Evolutionary conservation across 2,113 vertebrate species (phyloP).

Genomic region (Rhabdornis inornatus): DNA sequence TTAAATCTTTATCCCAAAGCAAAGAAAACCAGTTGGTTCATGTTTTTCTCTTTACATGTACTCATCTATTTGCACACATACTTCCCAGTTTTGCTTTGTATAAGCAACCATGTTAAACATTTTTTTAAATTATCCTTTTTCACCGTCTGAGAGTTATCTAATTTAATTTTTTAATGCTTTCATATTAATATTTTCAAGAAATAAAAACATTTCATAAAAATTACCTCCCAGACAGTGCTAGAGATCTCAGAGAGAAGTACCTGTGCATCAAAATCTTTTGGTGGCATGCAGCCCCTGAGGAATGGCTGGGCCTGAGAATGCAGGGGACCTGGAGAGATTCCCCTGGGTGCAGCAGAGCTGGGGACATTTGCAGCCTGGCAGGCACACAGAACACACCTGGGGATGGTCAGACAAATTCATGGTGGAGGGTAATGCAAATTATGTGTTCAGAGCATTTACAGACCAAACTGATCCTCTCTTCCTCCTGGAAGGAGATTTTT

Average conservation of each 20-base stretch:
- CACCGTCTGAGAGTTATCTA: rapidly evolving
- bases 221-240: not conserved
- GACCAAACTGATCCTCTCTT: not conserved
- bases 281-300: not conserved
- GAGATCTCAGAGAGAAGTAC: not conserved
- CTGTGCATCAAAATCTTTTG: not conserved
- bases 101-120: not conserved
- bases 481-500: not conserved
- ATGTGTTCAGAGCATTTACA: not conserved
- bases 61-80: not conserved
- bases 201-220: not conserved
- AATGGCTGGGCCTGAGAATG: not conserved
- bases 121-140: not conserved
- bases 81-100: not conserved
- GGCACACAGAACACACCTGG: not conserved
- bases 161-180: not conserved
- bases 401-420: not conserved
- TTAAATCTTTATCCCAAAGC: not conserved
- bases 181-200: not conserved
- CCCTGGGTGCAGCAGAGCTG: not conserved
- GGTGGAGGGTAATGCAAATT: not conserved
- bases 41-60: not conserved
- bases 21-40: not conserved
- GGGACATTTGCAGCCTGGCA: not conserved
- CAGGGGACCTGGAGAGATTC: not conserved